phyloP scores from a whole-genome alignment of 2,797 vertebrate species.

The Xenops minutus region DNA sequence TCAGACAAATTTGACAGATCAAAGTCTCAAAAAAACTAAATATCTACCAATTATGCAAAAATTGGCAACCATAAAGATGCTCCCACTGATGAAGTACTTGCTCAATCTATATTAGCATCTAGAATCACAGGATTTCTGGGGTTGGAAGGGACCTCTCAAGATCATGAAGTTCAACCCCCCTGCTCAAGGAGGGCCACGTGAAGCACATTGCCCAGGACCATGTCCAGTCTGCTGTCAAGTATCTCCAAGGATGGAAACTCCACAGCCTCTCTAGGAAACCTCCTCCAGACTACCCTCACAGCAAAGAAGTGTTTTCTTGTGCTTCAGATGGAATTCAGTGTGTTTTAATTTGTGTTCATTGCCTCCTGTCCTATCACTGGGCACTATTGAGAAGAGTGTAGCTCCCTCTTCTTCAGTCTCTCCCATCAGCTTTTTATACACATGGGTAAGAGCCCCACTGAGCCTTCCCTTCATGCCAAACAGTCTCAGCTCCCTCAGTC shows the following conservation, averaged over 20 bases:
- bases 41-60: not conserved
- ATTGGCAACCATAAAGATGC: not conserved
- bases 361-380: not conserved
- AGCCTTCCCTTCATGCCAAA: not conserved
- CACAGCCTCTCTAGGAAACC: not conserved
- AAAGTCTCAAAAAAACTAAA: not conserved
- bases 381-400: not conserved
- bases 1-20: not conserved
- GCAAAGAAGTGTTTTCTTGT: not conserved
- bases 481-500: not conserved
- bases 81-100: not conserved
- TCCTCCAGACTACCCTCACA: not conserved
- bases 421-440: not conserved
- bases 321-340: not conserved
- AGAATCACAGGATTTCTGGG: not conserved
- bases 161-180: rapidly evolving
- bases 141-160: not conserved
- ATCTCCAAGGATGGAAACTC: not conserved
- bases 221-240: not conserved
- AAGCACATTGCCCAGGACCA: not conserved
- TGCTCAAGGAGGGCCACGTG: not conserved
- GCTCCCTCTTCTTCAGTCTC: not conserved
- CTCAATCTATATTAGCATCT: not conserved
- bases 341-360: not conserved
- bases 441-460: not conserved